A percentile compares a stretch with the other conserved stretches of the same genome.
These are phyloP conservation scores for Etheostoma spectabile DNA, from an alignment of 2,113 vertebrate species.

Conservation along the genomic window DNA sequence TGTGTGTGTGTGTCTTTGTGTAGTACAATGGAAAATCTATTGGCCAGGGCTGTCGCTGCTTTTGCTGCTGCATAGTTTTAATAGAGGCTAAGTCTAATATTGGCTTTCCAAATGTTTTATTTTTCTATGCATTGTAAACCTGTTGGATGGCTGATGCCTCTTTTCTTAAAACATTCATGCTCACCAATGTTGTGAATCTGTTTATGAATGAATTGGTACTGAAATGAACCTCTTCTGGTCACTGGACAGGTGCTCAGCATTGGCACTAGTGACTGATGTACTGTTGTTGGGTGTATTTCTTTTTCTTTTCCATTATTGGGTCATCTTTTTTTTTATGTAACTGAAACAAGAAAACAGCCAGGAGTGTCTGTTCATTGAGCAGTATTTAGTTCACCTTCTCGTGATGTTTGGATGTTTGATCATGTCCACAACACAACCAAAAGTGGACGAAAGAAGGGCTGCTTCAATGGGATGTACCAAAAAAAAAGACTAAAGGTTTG, in stretches of 20 bases:
- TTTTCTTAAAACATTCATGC: conserved; percentile 62
- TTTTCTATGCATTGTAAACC: conserved; percentile 73
- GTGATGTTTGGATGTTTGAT: conserved; percentile 51
- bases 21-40: conserved; percentile 63
- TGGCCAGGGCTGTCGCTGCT: conserved; percentile 50
- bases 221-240: conserved; percentile 19
- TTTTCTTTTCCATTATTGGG: conserved; percentile 32
- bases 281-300: conserved; percentile 31
- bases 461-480: conserved; percentile 78
- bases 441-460: conserved; percentile 71
- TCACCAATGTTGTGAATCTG: conserved; percentile 55
- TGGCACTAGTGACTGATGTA: conserved; percentile 45
- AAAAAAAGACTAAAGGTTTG: conserved; percentile 70
- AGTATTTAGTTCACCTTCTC: conserved; percentile 73
- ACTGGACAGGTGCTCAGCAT: conserved; percentile 44
- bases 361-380: conserved; percentile 54
- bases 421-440: conserved; percentile 51
- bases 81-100: conserved; percentile 57
- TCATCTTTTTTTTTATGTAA: conserved; percentile 58
- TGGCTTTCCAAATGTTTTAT: conserved; percentile 79
- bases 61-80: conserved; percentile 73
- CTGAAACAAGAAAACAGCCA: conserved; percentile 31
- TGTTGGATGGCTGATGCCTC: conserved; percentile 50
- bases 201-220: conserved; percentile 35
- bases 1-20: conserved; percentile 70